phyloP scores from a whole-genome alignment of 2,113 vertebrate genomes.

The Glareola pratincola region DNA sequence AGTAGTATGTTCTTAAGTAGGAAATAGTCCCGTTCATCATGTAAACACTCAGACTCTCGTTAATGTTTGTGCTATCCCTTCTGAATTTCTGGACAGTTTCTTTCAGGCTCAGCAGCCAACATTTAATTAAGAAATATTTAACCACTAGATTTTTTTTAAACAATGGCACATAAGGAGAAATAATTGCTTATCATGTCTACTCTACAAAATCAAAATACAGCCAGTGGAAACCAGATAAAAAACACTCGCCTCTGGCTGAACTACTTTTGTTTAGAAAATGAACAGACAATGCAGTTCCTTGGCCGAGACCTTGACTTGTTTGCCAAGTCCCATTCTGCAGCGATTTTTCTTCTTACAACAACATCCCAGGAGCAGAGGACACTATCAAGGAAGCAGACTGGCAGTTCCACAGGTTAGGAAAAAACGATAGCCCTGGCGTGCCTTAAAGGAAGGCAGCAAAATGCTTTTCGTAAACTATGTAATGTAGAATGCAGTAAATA shows the following conservation, averaged over 20 bases:
- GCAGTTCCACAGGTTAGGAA: not conserved
- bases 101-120: not conserved
- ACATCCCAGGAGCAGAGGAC: slow-evolving; percentile 17
- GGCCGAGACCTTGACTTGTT: slow-evolving; percentile 2
- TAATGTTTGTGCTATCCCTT: not conserved
- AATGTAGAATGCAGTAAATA: not conserved
- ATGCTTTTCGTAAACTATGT: not conserved
- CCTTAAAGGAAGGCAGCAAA: not conserved
- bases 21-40: not conserved
- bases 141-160: slow-evolving; percentile 28
- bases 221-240: slow-evolving; percentile 8
- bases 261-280: slow-evolving; percentile 42
- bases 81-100: not conserved
- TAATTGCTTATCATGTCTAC: slow-evolving; percentile 3
- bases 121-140: slow-evolving; percentile 38
- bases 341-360: slow-evolving; percentile 25
- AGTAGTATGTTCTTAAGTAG: not conserved
- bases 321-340: slow-evolving; percentile 16
- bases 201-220: slow-evolving; percentile 12
- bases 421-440: not conserved
- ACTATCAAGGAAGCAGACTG: not conserved
- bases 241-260: not conserved
- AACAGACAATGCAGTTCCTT: slow-evolving; percentile 25
- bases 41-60: not conserved
- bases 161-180: not conserved